phyloP scores from a whole-genome alignment of 2,888 invertebrate species.

The Drosophila leonis region DNA sequence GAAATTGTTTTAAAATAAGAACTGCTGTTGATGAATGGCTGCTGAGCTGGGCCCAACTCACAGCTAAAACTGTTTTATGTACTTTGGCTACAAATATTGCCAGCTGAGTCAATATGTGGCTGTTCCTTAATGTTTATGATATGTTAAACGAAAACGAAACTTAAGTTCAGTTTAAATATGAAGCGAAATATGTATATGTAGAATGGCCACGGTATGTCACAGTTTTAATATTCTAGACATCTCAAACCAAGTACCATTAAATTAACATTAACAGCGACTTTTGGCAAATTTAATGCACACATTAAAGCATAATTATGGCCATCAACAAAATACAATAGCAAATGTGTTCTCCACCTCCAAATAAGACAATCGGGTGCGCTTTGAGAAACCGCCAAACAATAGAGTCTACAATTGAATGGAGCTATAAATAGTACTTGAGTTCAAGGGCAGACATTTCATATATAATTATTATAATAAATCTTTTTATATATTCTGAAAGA shows the following conservation, averaged over 20 bases:
- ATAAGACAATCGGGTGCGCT: not conserved
- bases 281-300: conserved; percentile 33
- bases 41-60: not conserved
- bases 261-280: not conserved
- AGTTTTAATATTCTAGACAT: not conserved
- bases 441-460: conserved; percentile 42
- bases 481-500: not conserved
- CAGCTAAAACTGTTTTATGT: conserved; percentile 5
- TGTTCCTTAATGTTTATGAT: not conserved
- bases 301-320: conserved; percentile 40
- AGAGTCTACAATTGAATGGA: not conserved
- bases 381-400: conserved; percentile 6
- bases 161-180: not conserved
- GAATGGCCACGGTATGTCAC: not conserved
- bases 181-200: too few relatives aligned
- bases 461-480: not conserved
- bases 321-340: conserved; percentile 4
- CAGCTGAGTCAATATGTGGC: conserved; percentile 15
- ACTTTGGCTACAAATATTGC: not conserved
- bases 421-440: conserved; percentile 40
- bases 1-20: not conserved
- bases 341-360: not conserved
- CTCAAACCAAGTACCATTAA: conserved; percentile 5
- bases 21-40: not conserved
- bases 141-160: not conserved